These are phyloP conservation scores for Ecdyonurus torrentis DNA, from an alignment of 2,888 invertebrate species.

Conservation along the genomic window DNA sequence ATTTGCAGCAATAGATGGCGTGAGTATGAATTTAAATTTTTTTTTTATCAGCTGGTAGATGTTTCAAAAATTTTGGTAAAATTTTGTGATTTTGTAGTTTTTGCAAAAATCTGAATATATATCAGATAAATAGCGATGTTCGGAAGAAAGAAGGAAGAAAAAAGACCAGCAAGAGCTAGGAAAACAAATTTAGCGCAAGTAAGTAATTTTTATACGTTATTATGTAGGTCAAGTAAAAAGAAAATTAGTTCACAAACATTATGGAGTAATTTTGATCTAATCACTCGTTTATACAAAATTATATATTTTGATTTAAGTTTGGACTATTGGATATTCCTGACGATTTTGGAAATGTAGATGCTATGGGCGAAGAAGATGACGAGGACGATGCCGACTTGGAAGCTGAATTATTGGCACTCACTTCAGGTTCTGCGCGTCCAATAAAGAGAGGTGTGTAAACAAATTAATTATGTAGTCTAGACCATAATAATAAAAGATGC, in stretches of 20 bases:
- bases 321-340: conserved; percentile 55
- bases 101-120: too few relatives aligned
- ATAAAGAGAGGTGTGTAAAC: conserved; percentile 11
- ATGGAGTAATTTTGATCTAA: background rate
- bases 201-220: too few relatives aligned
- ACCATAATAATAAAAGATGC: background rate
- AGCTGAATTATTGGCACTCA: conserved; percentile 65
- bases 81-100: too few relatives aligned
- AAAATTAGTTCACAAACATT: too few relatives aligned
- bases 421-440: conserved; percentile 25
- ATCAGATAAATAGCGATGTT: background rate
- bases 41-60: too few relatives aligned
- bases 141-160: background rate
- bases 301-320: conserved; percentile 33
- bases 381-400: conserved; percentile 65
- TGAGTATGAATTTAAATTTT: too few relatives aligned
- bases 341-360: conserved; percentile 38
- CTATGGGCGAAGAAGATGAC: conserved; percentile 33
- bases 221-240: too few relatives aligned
- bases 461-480: background rate
- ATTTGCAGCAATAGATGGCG: too few relatives aligned
- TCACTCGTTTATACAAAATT: background rate
- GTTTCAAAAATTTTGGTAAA: too few relatives aligned
- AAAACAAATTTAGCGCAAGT: background rate
- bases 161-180: background rate